Conservation (phyloP, 2,797 vertebrate species). For the Furcifer pardalis region DNA sequence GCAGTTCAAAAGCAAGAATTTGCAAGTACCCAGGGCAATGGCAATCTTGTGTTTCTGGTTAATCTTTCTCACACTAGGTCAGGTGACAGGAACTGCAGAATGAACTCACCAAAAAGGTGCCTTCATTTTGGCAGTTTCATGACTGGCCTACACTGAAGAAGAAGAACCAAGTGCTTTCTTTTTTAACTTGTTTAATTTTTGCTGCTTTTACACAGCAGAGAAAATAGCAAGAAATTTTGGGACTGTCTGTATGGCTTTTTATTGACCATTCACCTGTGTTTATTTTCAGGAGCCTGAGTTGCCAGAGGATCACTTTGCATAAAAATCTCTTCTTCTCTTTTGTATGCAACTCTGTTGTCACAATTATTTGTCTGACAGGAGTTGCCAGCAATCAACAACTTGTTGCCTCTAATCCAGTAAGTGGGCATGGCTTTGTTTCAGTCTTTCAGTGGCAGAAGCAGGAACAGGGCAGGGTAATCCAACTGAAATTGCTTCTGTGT, state of each 20-base stretch:
- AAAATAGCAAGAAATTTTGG: background rate
- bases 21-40: too few relatives aligned
- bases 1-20: too few relatives aligned
- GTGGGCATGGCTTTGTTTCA: slow-evolving; percentile 56
- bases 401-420: slow-evolving; percentile 92
- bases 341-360: slow-evolving; percentile 92
- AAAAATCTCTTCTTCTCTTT: slow-evolving; percentile 99
- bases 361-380: slow-evolving; percentile 89
- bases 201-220: background rate
- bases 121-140: too few relatives aligned
- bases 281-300: slow-evolving; percentile 90
- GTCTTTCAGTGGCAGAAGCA: background rate
- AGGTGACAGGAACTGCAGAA: too few relatives aligned
- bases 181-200: background rate
- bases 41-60: too few relatives aligned
- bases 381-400: slow-evolving; percentile 93
- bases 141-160: too few relatives aligned
- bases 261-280: slow-evolving; percentile 42
- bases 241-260: slow-evolving; percentile 30
- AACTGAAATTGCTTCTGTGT: too few relatives aligned
- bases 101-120: too few relatives aligned
- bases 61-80: too few relatives aligned
- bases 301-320: slow-evolving; percentile 97
- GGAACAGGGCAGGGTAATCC: background rate
- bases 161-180: background rate